Evolutionary conservation across 2,888 invertebrate species (phyloP), one percentile per base, ranked within the genome.

Genomic region (Hirtodrosophila trivittata): DNA sequence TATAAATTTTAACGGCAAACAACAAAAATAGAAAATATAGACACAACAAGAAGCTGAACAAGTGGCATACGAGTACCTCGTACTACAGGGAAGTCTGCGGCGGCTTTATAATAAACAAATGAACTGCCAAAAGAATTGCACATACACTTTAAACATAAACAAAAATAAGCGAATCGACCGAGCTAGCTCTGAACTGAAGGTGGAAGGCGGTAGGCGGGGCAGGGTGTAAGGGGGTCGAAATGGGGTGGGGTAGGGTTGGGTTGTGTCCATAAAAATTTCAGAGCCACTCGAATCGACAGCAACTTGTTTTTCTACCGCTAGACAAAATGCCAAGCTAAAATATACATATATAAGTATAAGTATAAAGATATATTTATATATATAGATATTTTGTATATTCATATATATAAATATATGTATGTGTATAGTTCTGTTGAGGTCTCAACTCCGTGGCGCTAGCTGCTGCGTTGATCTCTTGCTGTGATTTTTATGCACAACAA

Each of bases 401-500:
- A 51, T 39, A 45, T 52, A 46, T 49, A 21, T 18, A 38, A 26
- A 18, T 16, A 10, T 10, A 33, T 50, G 25, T 37, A 50, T 37
- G 13, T 41, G 0, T 9, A 30, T 59, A 59, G 41, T 59, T 50
- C 28, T 42, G 1, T 26, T 7, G 26, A 10, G 28, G n/a, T 35
- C 12, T n/a, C 35, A 35, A 52, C 28, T 46, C 35, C 41, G 33
- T 30, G 50, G 50, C 55, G 69, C 63, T 65, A 38, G 43, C 58
- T 51, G 38, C 38, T 16, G 58, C 58, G 57, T 14, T 56, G 85
- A 65, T 55, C 63, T 70, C 81, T 86, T 76, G 83, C 86, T 86
- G 87, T 74, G 87, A 86, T 81, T 87, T 87, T 88, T 84, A 87
- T 87, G 80, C 81, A 81, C 75, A 73, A 69, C 72, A 75, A 73